Percentiles rank a stretch among this genome's conserved stretches.
phyloP scores from a whole-genome alignment of 2,888 invertebrate species.

The Leptura quadrifasciata region DNA sequence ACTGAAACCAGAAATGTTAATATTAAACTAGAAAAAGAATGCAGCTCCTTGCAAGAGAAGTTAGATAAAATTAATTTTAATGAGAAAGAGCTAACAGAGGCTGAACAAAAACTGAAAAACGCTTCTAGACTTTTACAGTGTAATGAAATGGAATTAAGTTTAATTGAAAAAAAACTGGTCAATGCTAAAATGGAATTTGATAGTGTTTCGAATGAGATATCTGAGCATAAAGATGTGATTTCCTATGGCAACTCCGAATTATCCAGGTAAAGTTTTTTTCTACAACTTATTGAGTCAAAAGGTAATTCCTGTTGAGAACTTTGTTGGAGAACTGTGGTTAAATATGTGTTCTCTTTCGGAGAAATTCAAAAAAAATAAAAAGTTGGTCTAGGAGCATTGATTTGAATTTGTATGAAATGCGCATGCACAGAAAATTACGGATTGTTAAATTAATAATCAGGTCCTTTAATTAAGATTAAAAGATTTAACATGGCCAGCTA shows the following conservation, averaged over 20 bases:
- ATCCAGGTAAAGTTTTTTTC: conserved; percentile 41
- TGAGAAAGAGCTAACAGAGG: conserved; percentile 16
- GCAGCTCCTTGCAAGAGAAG: conserved; percentile 39
- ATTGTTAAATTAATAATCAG: too few relatives aligned
- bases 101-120: conserved; percentile 21
- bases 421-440: too few relatives aligned
- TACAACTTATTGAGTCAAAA: not conserved
- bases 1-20: conserved; percentile 31
- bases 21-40: conserved; percentile 37
- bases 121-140: conserved; percentile 21
- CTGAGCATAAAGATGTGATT: conserved; percentile 37
- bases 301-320: not conserved
- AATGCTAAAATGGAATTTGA: conserved; percentile 29
- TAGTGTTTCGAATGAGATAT: conserved; percentile 25
- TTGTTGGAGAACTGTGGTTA: too few relatives aligned
- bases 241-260: conserved; percentile 39
- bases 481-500: too few relatives aligned
- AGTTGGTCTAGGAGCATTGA: too few relatives aligned
- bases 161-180: conserved; percentile 15
- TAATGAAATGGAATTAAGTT: conserved; percentile 28
- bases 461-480: too few relatives aligned
- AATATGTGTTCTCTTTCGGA: too few relatives aligned
- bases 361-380: too few relatives aligned
- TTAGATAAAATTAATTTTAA: conserved; percentile 17
- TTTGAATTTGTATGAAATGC: too few relatives aligned